Evolutionary conservation across 2,888 invertebrate genomes (phyloP).

Genomic region (Heliconius sara): DNA sequence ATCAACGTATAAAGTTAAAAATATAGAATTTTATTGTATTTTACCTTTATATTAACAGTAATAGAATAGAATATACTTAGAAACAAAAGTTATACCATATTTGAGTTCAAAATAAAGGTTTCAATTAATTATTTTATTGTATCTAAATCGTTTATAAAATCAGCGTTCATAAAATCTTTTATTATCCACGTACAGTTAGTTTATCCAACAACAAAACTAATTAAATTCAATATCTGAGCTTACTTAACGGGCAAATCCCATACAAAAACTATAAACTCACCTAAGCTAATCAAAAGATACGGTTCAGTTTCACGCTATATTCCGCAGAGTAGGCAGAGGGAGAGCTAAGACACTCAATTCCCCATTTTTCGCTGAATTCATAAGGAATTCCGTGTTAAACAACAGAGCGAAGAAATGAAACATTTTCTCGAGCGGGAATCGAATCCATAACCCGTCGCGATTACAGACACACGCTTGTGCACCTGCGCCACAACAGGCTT

Average conservation of each 20-base stretch:
- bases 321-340: no score
- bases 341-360: no score
- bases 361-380: no score
- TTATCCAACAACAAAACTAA: constrained; percentile 17
- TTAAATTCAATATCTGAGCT: constrained; percentile 9
- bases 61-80: neutral
- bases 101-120: neutral
- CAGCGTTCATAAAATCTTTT: constrained; percentile 19
- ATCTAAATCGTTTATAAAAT: constrained; percentile 10
- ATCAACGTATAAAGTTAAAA: no score
- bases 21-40: neutral
- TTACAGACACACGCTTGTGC: no score
- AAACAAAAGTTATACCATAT: neutral
- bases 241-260: constrained; percentile 12
- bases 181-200: constrained; percentile 11
- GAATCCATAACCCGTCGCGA: no score
- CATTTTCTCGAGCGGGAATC: no score
- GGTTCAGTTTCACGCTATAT: neutral
- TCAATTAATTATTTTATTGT: neutral
- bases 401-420: no score
- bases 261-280: constrained; percentile 38
- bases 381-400: no score
- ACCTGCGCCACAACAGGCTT: no score
- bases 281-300: constrained; percentile 25
- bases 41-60: neutral